A percentile compares a stretch with the other conserved stretches of the same genome.
phyloP scores from a whole-genome alignment of 92 coral and sea anemone genomes.

The Nematostella vectensis region DNA sequence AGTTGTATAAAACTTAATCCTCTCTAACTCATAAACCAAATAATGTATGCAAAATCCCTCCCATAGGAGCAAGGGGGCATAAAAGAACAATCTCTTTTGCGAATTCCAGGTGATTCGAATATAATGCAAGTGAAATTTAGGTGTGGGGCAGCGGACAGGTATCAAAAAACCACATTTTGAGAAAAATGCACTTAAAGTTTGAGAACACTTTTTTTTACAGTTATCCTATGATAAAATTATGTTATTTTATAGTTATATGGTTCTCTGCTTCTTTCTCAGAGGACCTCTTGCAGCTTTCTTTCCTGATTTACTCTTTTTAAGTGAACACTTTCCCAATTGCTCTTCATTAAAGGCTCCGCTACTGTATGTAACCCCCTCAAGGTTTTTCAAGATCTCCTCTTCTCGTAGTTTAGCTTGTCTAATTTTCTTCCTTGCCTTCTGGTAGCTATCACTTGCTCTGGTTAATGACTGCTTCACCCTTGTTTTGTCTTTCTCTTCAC shows the following conservation, averaged over 20 bases:
- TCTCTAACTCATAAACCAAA: background rate
- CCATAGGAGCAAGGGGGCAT: background rate
- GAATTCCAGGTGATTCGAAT: background rate
- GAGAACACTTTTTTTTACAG: slow-evolving; percentile 1
- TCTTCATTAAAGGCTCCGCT: slow-evolving; percentile 29
- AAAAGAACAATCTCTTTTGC: background rate
- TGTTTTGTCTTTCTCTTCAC: slow-evolving; percentile 27
- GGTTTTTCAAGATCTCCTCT: slow-evolving; percentile 18
- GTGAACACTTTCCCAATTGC: background rate
- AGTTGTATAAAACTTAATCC: background rate
- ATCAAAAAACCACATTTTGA: background rate
- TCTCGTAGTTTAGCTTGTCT: slow-evolving; percentile 39
- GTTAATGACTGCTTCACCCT: slow-evolving; percentile 34
- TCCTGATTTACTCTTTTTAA: slow-evolving; percentile 2
- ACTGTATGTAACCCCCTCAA: slow-evolving; percentile 39
- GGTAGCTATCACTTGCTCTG: slow-evolving; percentile 20
- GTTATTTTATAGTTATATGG: background rate
- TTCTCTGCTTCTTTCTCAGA: background rate
- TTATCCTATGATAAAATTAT: background rate
- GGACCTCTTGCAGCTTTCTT: slow-evolving; percentile 1
- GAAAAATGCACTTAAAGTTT: background rate
- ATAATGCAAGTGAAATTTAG: background rate
- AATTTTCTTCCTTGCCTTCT: slow-evolving; percentile 33
- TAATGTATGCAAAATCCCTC: background rate
- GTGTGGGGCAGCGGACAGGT: background rate